Evolutionary conservation across 2,113 vertebrate species (phyloP).

Genomic region (Pluvialis apricaria): DNA sequence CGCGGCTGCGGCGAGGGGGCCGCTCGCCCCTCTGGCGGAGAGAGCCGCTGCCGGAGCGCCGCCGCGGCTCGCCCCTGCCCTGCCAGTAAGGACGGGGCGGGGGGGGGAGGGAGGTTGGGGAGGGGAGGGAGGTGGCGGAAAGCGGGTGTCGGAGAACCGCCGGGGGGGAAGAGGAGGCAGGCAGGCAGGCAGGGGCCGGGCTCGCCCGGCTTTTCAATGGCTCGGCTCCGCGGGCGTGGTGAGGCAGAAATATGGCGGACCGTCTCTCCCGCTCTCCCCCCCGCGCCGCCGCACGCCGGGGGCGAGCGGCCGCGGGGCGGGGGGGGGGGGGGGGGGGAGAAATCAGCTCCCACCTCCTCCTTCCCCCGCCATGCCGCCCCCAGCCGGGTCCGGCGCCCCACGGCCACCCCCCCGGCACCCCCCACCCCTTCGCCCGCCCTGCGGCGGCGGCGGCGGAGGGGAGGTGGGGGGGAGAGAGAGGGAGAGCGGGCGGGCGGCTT

Average conservation of each 20-base stretch:
- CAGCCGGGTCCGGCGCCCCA: background rate
- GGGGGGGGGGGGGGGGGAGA: no score
- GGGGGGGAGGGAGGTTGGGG: background rate
- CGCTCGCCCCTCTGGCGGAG: background rate
- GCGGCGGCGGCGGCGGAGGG: background rate
- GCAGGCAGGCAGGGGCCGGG: background rate
- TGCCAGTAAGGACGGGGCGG: background rate
- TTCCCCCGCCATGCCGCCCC: background rate
- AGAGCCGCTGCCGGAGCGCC: background rate
- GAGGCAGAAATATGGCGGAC: constrained; percentile 75
- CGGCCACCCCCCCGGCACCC: background rate
- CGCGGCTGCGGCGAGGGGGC: background rate
- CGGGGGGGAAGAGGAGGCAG: background rate
- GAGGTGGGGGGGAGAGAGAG: no score
- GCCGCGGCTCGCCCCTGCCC: background rate
- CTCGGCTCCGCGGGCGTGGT: constrained; percentile 71
- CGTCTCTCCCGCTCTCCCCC: background rate
- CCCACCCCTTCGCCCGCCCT: background rate
- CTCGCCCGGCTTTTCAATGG: constrained; percentile 31
- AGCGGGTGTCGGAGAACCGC: background rate
- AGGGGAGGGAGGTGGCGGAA: no score
- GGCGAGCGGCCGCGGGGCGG: background rate
- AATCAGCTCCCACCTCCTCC: no score
- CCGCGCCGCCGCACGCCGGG: background rate
- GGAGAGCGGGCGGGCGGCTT: background rate